Evolutionary conservation across 2,888 invertebrate genomes (phyloP).

Genomic region (Corythucha ciliata): DNA sequence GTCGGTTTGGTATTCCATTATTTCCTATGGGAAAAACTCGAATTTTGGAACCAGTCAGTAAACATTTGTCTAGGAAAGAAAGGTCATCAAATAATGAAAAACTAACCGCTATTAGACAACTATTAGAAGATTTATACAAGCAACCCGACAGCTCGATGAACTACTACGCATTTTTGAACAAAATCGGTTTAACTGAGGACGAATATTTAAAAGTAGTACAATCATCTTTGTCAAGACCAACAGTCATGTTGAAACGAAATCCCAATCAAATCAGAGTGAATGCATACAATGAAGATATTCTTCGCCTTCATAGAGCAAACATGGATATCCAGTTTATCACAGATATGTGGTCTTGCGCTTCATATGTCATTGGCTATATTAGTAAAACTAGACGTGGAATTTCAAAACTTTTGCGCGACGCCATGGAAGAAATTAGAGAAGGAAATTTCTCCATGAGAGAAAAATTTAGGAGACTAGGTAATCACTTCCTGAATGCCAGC

Average conservation of each 20-base stretch:
- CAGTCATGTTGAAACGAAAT: conserved; percentile 1
- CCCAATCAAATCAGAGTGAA: neutral
- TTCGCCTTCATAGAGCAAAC: neutral
- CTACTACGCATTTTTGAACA: conserved; percentile 14
- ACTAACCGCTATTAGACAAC: neutral
- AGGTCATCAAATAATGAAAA: conserved; percentile 2
- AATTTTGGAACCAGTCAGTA: conserved; percentile 7
- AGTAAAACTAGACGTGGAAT: conserved; percentile 9
- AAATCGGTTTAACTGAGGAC: neutral
- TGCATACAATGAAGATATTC: conserved; percentile 1
- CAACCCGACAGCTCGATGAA: neutral
- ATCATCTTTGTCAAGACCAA: neutral
- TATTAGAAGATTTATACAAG: neutral
- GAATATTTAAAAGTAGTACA: neutral
- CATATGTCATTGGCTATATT: conserved; percentile 10
- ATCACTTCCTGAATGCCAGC: conserved; percentile 32
- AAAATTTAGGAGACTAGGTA: conserved; percentile 30
- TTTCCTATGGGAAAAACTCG: conserved; percentile 5
- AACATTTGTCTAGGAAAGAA: neutral
- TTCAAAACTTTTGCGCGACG: conserved; percentile 5
- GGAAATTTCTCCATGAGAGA: conserved; percentile 35
- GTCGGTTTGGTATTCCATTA: conserved; percentile 15
- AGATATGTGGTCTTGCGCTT: neutral
- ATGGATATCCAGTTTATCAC: conserved; percentile 14
- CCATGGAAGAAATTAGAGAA: conserved; percentile 16